A percentile compares a stretch with the other conserved stretches of the same genome.
Conservation (phyloP, 2,888 invertebrate genomes). For the Scaptodrosophila latifasciaeformis region DNA sequence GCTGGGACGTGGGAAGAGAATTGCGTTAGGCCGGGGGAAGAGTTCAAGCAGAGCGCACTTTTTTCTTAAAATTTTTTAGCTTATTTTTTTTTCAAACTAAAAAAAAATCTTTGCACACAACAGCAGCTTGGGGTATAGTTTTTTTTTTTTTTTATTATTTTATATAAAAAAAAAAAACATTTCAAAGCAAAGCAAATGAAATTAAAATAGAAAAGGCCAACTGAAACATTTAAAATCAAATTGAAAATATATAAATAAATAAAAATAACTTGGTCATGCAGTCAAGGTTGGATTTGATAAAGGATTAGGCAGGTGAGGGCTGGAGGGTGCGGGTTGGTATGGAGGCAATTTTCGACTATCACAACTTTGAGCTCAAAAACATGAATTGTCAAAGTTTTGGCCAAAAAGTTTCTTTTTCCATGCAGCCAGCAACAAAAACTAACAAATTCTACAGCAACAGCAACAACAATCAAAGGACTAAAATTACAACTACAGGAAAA, state of each 20-base stretch:
- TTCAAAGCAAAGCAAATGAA: conserved; percentile 2
- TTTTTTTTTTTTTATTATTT: conserved; percentile 23
- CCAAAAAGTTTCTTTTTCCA: conserved; percentile 33
- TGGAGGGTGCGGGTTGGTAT: no score
- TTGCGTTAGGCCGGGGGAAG: no score
- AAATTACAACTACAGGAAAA: background rate
- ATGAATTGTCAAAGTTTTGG: background rate
- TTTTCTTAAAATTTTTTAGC: no score
- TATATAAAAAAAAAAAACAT: conserved; percentile 15
- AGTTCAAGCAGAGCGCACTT: no score
- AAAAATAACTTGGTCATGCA: background rate
- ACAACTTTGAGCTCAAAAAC: conserved; percentile 7
- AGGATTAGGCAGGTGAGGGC: conserved; percentile 10
- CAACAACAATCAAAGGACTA: conserved; percentile 1
- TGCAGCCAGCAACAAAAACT: conserved; percentile 25
- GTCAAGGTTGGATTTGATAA: background rate
- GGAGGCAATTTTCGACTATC: conserved; percentile 25
- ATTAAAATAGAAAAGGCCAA: no score
- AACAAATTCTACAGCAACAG: background rate
- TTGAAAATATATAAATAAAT: conserved; percentile 11
- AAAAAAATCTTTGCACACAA: conserved; percentile 67
- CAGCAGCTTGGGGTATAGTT: conserved; percentile 54
- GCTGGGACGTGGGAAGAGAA: no score
- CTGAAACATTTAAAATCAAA: no score
- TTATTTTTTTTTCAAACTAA: no score